A percentile compares a stretch with the other conserved stretches of the same genome.
These are phyloP conservation scores for Apaloderma vittatum DNA, from an alignment of 2,113 vertebrate genomes.

Conservation along the genomic window DNA sequence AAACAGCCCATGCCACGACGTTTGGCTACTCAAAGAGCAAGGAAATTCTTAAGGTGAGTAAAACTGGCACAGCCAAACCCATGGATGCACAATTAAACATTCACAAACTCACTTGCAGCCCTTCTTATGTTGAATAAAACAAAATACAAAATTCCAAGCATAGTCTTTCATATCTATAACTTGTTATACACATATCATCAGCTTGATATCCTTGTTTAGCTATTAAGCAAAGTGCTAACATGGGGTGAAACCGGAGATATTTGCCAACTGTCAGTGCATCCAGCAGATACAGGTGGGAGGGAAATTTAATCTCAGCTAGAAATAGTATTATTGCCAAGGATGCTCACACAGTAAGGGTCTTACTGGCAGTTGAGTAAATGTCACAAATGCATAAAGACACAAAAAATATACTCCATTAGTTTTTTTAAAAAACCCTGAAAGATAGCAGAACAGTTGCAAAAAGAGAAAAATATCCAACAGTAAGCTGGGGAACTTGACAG, in stretches of 20 bases:
- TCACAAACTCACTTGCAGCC: not conserved
- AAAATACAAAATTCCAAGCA: not conserved
- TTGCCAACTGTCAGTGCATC: not conserved
- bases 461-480: not conserved
- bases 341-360: rapidly evolving
- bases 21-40: not conserved
- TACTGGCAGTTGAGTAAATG: not conserved
- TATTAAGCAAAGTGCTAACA: not conserved
- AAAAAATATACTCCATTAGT: not conserved
- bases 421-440: not conserved
- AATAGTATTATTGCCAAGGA: not conserved
- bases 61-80: not conserved
- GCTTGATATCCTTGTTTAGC: not conserved
- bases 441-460: not conserved
- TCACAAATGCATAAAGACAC: not conserved
- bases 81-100: not conserved
- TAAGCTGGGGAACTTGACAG: not conserved
- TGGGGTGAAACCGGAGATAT: not conserved
- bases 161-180: rapidly evolving
- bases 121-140: not conserved
- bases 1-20: not conserved
- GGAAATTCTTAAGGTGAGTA: not conserved
- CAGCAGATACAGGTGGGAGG: not conserved
- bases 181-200: not conserved
- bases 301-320: not conserved